Evolutionary conservation across 2,888 invertebrate species (phyloP), one percentile per base, ranked within the genome.

Genomic region (Netelia fuscicornis): DNA sequence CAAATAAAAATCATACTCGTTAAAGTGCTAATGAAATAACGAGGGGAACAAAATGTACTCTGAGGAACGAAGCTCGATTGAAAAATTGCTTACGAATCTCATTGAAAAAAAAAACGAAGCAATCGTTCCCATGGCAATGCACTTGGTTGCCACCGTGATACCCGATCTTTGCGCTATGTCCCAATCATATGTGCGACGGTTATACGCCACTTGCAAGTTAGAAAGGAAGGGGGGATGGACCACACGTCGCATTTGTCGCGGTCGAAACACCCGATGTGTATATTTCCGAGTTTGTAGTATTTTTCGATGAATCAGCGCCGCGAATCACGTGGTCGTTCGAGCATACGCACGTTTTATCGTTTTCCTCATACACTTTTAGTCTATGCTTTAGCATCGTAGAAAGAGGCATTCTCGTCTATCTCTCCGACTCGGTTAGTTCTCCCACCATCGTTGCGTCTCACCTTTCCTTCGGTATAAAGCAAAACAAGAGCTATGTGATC

Each of bases 291-390:
- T 70, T 25, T 13, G 52, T 52, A 23, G 25, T 71, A 20, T 10
- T 44, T 44, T 48, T 75, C 68, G 81, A 81, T 81, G 81, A 81
- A 64, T 81, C 75, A 75, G 44, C 67, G 74, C 10, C 13, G 9
- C 42, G 30, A 60, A 52, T 25, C 83, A 83, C 78, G 81, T 72
- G 77, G 60, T 48, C 52, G 65, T 42, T 44, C 5, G 23, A 54
- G 25, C 48, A 42, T 13, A 5, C 58, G 60, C 23, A 70, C 25
- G 11, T 65, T 48, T 54, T 20, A 54, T 72, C 25, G n/a, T 20
- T 44, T 79, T 77, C 75, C 64, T 76, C 58, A 30, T 76, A 68
- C 10, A 52, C 2, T 23, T n/a, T 60, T 72, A 81, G 77, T 81
- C 77, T 44, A 77, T 72, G 76, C 71, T 71, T 60, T 58, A 62